Percentiles rank a stretch among this genome's conserved stretches.
phyloP scores from a whole-genome alignment of 2,113 vertebrate genomes.

The Nothobranchius kuhntae region DNA sequence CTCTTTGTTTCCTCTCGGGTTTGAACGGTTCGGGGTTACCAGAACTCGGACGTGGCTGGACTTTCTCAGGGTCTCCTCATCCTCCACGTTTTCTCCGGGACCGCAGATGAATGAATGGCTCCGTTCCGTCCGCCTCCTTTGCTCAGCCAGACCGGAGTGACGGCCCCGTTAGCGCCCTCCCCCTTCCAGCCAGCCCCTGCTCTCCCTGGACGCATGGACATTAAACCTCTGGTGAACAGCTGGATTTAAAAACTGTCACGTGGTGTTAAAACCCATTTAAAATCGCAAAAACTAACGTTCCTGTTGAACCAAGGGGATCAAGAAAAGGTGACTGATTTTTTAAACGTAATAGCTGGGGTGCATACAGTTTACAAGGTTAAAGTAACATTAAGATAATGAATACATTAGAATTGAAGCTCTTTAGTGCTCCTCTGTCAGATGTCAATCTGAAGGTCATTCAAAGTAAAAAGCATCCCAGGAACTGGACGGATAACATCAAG shows the following conservation, averaged over 20 bases:
- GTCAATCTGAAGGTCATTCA: slow-evolving; percentile 18
- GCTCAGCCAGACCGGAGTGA: slow-evolving; percentile 32
- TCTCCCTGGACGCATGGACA: not conserved
- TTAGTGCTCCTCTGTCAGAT: not conserved
- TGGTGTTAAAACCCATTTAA: too few relatives aligned
- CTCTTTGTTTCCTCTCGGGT: not conserved
- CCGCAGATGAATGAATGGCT: slow-evolving; percentile 69
- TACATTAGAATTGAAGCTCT: not conserved
- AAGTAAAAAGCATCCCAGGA: slow-evolving; percentile 15
- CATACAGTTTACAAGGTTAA: too few relatives aligned
- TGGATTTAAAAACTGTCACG: too few relatives aligned
- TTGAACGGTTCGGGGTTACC: not conserved
- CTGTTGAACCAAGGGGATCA: too few relatives aligned
- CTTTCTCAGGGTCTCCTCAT: slow-evolving; percentile 31
- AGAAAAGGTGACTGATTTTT: too few relatives aligned
- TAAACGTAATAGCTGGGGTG: too few relatives aligned
- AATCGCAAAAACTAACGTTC: too few relatives aligned
- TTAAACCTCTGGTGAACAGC: too few relatives aligned
- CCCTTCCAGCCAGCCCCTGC: slow-evolving; percentile 25
- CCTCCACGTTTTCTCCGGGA: slow-evolving; percentile 61
- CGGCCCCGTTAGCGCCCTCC: slow-evolving; percentile 21
- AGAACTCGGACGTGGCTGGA: too few relatives aligned
- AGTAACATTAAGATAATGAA: too few relatives aligned
- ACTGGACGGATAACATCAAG: slow-evolving; percentile 41
- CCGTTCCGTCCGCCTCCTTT: slow-evolving; percentile 15